Evolutionary conservation across 2,797 vertebrate genomes (phyloP), one percentile per base, ranked within the genome.

Genomic region (Dromococcyx pavoninus): DNA sequence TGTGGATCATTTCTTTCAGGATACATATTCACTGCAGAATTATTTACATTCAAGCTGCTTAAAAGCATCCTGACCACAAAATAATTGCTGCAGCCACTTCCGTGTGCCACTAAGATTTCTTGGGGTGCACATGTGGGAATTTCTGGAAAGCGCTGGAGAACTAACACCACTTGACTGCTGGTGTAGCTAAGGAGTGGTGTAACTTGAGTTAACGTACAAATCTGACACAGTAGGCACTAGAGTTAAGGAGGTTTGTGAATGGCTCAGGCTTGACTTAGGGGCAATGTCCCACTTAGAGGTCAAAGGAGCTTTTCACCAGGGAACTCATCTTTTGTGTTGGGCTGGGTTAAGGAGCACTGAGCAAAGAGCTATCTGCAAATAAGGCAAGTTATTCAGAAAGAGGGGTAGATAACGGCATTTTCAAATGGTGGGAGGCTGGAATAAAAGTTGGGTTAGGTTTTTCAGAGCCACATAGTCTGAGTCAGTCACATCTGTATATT

Each of bases 41-140:
- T 91, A 83, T 94, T 79, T 88, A 83, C 41, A 33, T 77, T 57
- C 71, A 75, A 67, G 86, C 62, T 56, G 83, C 91, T 88, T 0
- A 0, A 90, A 80, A 90, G 83, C 64, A 79, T 84, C 48, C 77
- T 0, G 0, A 80, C 86, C 88, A 88, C 37, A 10, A 82, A 87
- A 90, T 91, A 93, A 91, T 90, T 91, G 77, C 33, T 90, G 70
- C 30, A 91, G 86, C 80, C 91, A 88, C 89, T 96, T 95, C 91
- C 13, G 0, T 88, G 60, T 56, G 70, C 77, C 21, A 8, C 66
- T 58, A 78, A 76, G 43, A 57, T 70, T 95, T 93, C 86, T 93
- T 67, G 71, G 88, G 90, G 67, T 91, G 60, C 60, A 67, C 57
- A 75, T 58, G 54, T 69, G 83, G 64, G 62, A 53, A 76, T 64